phyloP scores from a whole-genome alignment of 23 tunicate species.

The Styela clava region DNA sequence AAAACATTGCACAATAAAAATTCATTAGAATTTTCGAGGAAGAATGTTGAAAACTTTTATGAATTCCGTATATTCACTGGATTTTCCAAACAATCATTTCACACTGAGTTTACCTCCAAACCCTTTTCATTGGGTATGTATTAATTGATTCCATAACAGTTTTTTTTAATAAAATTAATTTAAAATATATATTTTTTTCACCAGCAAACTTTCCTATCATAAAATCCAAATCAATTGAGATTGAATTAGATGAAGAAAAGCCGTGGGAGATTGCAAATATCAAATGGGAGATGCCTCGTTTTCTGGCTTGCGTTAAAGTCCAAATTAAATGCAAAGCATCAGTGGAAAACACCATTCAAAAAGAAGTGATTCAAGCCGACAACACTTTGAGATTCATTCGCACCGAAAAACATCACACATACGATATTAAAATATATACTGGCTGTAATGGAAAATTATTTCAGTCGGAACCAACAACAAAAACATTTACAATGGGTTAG shows the following conservation, averaged over 20 bases:
- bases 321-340: background rate
- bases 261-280: background rate
- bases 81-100: background rate
- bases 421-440: background rate
- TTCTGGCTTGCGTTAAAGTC: background rate
- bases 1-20: background rate
- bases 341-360: background rate
- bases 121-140: background rate
- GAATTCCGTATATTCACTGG: background rate
- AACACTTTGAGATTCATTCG: background rate
- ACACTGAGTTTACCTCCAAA: background rate
- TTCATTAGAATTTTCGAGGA: background rate
- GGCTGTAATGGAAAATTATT: background rate
- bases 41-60: background rate
- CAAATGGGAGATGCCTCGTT: background rate
- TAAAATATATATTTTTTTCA: too few species aligned
- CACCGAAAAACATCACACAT: background rate
- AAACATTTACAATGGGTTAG: background rate
- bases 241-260: background rate
- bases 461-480: background rate
- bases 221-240: background rate
- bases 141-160: too few species aligned
- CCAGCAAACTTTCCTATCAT: background rate
- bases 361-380: background rate
- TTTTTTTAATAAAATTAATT: too few species aligned